These are phyloP conservation scores for Galagoides demidoff DNA, from an alignment of 2,797 vertebrate species.

Conservation along the genomic window DNA sequence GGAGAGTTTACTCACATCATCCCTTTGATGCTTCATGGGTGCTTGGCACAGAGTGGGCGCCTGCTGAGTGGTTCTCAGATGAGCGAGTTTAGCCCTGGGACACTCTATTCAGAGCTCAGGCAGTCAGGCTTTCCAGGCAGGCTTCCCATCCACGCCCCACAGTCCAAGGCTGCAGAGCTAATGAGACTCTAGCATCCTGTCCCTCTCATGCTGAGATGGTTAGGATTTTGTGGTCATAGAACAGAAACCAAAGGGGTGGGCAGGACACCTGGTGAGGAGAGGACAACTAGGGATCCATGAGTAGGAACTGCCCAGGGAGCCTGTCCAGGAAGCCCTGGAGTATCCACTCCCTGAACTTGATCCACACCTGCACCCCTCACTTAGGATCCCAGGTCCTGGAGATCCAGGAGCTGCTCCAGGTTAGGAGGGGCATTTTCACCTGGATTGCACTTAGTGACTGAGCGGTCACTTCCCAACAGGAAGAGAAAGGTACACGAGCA, in stretches of 20 bases:
- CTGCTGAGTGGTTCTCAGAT: not conserved
- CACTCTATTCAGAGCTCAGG: not conserved
- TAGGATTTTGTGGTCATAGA: not conserved
- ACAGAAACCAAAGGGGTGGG: not conserved
- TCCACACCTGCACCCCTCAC: not conserved
- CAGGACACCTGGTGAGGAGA: not conserved
- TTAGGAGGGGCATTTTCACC: not conserved
- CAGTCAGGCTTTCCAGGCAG: not conserved
- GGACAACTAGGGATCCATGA: not conserved
- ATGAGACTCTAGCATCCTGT: not conserved
- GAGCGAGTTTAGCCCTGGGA: not conserved
- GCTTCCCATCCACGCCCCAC: not conserved
- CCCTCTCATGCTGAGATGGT: not conserved
- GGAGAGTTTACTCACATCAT: not conserved
- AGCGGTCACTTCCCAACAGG: not conserved
- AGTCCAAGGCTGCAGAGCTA: not conserved
- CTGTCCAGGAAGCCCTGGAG: not conserved
- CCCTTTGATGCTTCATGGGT: not conserved
- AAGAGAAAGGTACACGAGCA: not conserved
- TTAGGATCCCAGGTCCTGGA: not conserved
- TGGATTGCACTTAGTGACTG: too few species aligned
- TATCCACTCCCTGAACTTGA: not conserved
- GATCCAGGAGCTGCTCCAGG: not conserved
- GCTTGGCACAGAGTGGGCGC: not conserved
- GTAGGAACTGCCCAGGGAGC: not conserved